Evolutionary conservation across 35 echinoderm and acorn worm genomes (phyloP), one percentile per base, ranked within the genome.

Genomic region (Ophioderma brevispina): DNA sequence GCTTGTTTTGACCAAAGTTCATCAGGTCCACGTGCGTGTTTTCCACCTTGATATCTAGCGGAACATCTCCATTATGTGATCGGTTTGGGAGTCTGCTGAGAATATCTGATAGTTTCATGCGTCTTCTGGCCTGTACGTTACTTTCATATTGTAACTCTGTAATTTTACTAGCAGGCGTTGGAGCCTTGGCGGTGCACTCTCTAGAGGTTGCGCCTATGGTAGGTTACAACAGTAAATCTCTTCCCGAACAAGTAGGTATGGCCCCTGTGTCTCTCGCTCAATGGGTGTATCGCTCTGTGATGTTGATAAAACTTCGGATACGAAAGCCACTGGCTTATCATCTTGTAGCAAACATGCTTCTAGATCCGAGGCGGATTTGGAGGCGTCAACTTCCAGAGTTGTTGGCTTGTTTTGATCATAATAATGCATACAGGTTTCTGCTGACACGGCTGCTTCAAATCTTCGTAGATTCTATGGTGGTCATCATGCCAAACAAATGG

Each of bases 291-390:
- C 21, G 46, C 8, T 8, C 82, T 64, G 52, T 78, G 23, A 37
- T 83, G 40, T 38, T 43, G 59, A 70, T 92, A 56, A 25, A 88
- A 78, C 34, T 82, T 85, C 33, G 59, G 85, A 92, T 28, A 79
- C 78, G 31, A 88, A 95, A 52, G 94, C 89, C 13, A 92, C 64
- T 0, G 94, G 94, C 84, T 92, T 87, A 0, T 59, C 89, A 34
- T 89, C 49, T 40, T 96, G 85, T 8, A 79, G 33, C 28, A 96
- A 38, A 40, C 90, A 92, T 0, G 90, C 94, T 76, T 86, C 94
- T 0, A 84, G 42, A n/a, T n/a, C n/a, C n/a, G n/a, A n/a, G 2
- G 90, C 94, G 52, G 56, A 84, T 50, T 80, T 49, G 2, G 85
- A 92, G 1, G 94, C 90, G 31, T 92, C 85, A 1, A 92, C 94